Conservation (phyloP, 1,140 invertebrate species). For the Solenopsis fugax region DNA sequence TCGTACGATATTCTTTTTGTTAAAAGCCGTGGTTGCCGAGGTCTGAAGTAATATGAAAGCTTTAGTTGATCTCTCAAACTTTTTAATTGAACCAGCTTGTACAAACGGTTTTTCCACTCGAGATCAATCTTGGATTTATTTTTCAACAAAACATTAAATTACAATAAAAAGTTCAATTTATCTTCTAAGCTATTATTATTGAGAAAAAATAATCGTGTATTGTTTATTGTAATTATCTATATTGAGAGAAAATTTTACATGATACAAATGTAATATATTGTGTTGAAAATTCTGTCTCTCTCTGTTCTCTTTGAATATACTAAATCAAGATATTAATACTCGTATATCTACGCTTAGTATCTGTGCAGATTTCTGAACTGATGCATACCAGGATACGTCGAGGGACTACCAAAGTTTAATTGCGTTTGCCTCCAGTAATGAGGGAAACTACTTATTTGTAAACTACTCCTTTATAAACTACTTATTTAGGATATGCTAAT, state of each 20-base stretch:
- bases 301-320: neutral
- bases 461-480: constrained; percentile 48
- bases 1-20: constrained; percentile 12
- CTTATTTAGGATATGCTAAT: constrained; percentile 55
- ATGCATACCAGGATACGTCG: constrained; percentile 13
- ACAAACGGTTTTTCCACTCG: neutral
- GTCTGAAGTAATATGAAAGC: constrained; percentile 32
- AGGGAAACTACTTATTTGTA: constrained; percentile 54
- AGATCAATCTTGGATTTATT: neutral
- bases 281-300: neutral
- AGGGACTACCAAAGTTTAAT: constrained; percentile 41
- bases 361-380: neutral
- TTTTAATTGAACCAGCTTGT: constrained; percentile 45
- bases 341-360: neutral
- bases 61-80: constrained; percentile 30
- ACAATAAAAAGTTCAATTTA: neutral
- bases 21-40: constrained; percentile 21
- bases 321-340: constrained; percentile 30
- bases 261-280: neutral
- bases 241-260: neutral
- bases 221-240: neutral
- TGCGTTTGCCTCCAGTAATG: constrained; percentile 42
- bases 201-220: neutral
- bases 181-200: neutral
- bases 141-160: neutral